Conservation (phyloP, 2,113 vertebrate genomes). For the Tachysurus fulvidraco region DNA sequence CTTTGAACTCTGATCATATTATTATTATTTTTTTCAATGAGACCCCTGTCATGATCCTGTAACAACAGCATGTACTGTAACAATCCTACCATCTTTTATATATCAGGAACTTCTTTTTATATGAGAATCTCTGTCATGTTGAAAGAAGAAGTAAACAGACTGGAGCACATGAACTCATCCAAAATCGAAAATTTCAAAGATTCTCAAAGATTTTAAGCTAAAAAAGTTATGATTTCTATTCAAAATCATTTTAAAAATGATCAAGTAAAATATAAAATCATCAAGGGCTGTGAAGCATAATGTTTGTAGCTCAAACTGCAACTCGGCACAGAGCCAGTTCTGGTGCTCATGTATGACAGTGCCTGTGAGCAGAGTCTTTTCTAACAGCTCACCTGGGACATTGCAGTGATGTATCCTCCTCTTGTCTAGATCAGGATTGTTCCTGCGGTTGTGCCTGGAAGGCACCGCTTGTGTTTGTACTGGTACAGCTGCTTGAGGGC, state of each 20-base stretch:
- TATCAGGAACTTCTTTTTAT: neutral
- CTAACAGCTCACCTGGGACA: constrained; percentile 79
- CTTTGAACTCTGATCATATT: neutral
- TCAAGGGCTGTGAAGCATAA: neutral
- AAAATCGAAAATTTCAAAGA: neutral
- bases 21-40: neutral
- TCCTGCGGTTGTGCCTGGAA: constrained; percentile 85
- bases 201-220: neutral
- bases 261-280: neutral
- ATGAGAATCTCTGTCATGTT: neutral
- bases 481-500: constrained; percentile 75
- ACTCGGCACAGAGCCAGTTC: neutral
- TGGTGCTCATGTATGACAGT: neutral
- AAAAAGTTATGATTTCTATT: neutral
- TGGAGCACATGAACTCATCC: neutral
- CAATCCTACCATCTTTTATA: neutral
- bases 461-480: constrained; percentile 76
- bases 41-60: neutral
- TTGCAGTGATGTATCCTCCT: constrained; percentile 95
- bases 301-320: neutral
- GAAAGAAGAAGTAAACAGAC: neutral
- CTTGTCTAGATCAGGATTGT: constrained; percentile 94
- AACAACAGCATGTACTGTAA: neutral
- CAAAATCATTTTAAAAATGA: neutral
- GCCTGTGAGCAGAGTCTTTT: neutral